Evolutionary conservation across 2,113 vertebrate species (phyloP), one percentile per base, ranked within the genome.

Genomic region (Enhydra lutris): DNA sequence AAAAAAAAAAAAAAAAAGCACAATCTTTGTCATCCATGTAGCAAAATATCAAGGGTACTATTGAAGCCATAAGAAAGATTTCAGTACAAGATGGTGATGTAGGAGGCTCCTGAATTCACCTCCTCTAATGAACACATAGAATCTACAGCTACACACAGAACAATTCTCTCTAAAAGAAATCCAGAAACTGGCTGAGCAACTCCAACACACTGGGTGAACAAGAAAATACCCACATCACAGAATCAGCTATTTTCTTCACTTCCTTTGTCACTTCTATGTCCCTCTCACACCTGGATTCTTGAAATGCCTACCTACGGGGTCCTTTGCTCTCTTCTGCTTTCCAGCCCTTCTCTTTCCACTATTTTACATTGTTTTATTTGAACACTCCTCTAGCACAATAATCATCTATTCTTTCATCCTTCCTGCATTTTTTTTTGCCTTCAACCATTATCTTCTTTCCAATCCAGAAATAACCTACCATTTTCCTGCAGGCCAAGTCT

Each of bases 181-280:
- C 45, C 18, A 50, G 78, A 96, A 74, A 96, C 84, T 82, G 34
- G 7, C 17, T 82, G 42, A 96, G 63, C 34, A 95, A 81, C 4
- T 17, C 23, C 36, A 59, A 78, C 23, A 84, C 23, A 45, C 50
- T 55, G 34, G 45, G 11, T 45, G 21, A 90, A 76, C 3, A 34
- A 95, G 63, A 91, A 86, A 80, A 80, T 71, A 71, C 50, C 9
- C 71, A 85, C 73, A 59, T 79, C 31, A 59, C 24, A 39, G 61
- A 47, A 67, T 94, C n/a, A 82, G 73, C 65, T 74, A 29, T 96
- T 97, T 90, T 94, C n/a, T 71, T 79, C 29, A 79, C 42, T 78
- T 89, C 18, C 86, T 96, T 74, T 7, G 6, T 84, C 26, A 74
- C 31, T 85, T 81, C 45, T 76, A 23, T 79, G 69, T 61, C 36